Percentiles rank a stretch among this genome's conserved stretches.
Evolutionary conservation across 2,797 vertebrate genomes (phyloP).

Genomic region (Malurus splendens): DNA sequence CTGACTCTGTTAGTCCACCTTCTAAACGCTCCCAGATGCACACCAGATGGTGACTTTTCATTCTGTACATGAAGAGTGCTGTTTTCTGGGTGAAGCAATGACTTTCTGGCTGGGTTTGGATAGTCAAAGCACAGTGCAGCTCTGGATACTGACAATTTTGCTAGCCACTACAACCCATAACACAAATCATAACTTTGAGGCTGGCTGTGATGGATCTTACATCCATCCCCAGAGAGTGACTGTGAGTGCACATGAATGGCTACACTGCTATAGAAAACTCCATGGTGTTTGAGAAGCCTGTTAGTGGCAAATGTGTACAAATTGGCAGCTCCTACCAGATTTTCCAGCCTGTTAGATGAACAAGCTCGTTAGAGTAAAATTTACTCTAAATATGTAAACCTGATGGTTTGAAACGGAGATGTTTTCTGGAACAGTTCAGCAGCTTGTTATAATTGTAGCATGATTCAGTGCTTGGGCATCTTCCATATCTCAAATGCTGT

Average conservation of each 20-base stretch:
- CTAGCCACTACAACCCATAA: background rate
- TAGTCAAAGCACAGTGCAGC: background rate
- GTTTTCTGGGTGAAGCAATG: background rate
- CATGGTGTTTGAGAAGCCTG: background rate
- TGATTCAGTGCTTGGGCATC: conserved; percentile 13
- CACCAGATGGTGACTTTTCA: background rate
- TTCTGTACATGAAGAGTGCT: background rate
- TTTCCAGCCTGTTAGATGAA: conserved; percentile 18
- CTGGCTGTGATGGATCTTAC: background rate
- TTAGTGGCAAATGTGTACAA: conserved; percentile 7
- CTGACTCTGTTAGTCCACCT: background rate
- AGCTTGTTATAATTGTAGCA: background rate
- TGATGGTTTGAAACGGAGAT: conserved; percentile 18
- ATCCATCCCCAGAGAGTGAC: background rate
- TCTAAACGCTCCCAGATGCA: background rate
- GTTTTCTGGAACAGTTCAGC: conserved; percentile 11
- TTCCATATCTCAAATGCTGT: background rate
- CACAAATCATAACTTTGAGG: background rate
- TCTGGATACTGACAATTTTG: background rate
- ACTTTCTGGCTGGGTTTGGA: background rate
- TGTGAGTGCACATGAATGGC: background rate
- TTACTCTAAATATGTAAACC: conserved; percentile 35
- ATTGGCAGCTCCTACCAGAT: conserved; percentile 7
- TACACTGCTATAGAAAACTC: background rate
- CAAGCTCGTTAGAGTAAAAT: background rate